These are phyloP conservation scores for Eilema sororculum DNA, from an alignment of 2,888 invertebrate genomes.

Conservation along the genomic window DNA sequence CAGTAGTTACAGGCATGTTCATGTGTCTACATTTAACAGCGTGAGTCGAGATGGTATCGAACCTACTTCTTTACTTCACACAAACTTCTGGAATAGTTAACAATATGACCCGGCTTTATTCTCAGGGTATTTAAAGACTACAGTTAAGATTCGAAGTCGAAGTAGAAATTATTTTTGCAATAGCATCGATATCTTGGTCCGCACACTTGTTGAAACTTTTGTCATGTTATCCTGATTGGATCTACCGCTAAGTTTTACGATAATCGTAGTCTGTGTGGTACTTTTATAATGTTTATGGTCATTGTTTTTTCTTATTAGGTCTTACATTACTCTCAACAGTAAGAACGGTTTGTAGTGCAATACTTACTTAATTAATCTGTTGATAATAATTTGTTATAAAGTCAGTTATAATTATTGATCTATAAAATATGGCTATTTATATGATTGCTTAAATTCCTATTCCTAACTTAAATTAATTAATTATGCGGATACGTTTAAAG, in stretches of 20 bases:
- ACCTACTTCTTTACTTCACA: conserved; percentile 62
- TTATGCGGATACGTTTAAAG: background rate
- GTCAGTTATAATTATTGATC: conserved; percentile 18
- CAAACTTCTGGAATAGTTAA: conserved; percentile 41
- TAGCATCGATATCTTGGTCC: conserved; percentile 34
- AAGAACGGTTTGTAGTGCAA: conserved; percentile 35
- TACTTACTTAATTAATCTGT: conserved; percentile 48
- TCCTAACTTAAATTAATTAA: too few relatives aligned
- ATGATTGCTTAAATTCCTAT: background rate
- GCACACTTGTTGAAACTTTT: conserved; percentile 73
- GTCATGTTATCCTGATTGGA: conserved; percentile 75
- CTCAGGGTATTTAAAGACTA: conserved; percentile 16
- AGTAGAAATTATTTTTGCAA: conserved; percentile 20
- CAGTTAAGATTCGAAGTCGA: conserved; percentile 27
- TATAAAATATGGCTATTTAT: background rate
- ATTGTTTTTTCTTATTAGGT: conserved; percentile 61
- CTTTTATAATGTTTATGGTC: conserved; percentile 67
- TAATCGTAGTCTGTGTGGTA: conserved; percentile 68
- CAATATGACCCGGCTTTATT: conserved; percentile 8
- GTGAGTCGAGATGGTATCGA: conserved; percentile 72
- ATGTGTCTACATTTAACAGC: conserved; percentile 66
- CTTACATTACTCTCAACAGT: conserved; percentile 54
- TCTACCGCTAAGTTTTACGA: conserved; percentile 78
- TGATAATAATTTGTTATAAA: conserved; percentile 36
- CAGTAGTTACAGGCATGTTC: conserved; percentile 71